These are phyloP conservation scores for Machimus atricapillus DNA, from an alignment of 2,888 invertebrate species.

Conservation along the genomic window DNA sequence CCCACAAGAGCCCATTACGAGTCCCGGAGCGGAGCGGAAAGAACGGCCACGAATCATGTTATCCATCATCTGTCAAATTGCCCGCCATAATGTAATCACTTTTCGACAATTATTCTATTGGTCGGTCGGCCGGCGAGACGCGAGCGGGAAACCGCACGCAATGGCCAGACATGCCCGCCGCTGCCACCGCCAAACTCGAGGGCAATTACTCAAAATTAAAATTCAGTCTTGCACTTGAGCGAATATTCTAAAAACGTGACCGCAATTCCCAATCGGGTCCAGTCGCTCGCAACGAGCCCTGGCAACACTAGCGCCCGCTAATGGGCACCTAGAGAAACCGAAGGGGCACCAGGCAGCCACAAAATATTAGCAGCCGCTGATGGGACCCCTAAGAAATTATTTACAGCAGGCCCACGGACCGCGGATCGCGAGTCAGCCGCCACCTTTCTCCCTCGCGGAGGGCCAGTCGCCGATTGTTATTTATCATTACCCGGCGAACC, in stretches of 20 bases:
- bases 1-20: not conserved
- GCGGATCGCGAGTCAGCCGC: not conserved
- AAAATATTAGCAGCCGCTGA: not conserved
- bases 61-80: slow-evolving; percentile 38
- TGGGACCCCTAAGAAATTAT: not conserved
- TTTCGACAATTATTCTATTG: slow-evolving; percentile 35
- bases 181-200: slow-evolving; percentile 14
- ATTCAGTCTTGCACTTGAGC: slow-evolving; percentile 28
- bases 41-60: slow-evolving; percentile 3
- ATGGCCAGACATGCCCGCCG: slow-evolving; percentile 2
- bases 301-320: not conserved
- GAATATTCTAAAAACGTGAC: slow-evolving; percentile 25
- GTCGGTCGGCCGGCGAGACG: not conserved
- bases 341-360: not conserved
- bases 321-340: not conserved
- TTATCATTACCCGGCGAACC: not conserved
- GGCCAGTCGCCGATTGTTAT: slow-evolving; percentile 10
- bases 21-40: not conserved
- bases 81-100: slow-evolving; percentile 25
- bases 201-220: slow-evolving; percentile 37
- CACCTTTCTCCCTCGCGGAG: slow-evolving; percentile 6
- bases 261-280: slow-evolving; percentile 1
- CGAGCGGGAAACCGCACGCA: slow-evolving; percentile 2
- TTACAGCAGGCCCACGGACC: not conserved
- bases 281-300: not conserved